These are phyloP conservation scores for Phrynocephalus vlangalii DNA, from an alignment of 2,797 vertebrate genomes.

Conservation along the genomic window DNA sequence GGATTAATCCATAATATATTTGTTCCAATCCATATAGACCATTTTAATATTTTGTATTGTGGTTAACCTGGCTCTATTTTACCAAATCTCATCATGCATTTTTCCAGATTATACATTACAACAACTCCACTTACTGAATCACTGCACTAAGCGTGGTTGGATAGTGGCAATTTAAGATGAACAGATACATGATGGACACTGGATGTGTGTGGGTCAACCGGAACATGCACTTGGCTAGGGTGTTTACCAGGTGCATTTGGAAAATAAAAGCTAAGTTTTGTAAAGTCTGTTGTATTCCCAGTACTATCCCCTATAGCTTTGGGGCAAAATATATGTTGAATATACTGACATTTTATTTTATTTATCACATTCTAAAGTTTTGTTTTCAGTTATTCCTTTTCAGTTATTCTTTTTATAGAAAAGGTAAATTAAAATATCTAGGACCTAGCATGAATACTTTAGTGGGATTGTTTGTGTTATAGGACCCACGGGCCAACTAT, in stretches of 20 bases:
- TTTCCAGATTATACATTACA: neutral
- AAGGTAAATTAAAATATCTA: conserved; percentile 21
- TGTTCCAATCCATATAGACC: neutral
- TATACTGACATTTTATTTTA: conserved; percentile 4
- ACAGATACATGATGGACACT: neutral
- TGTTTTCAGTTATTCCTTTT: conserved; percentile 8
- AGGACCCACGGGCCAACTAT: neutral
- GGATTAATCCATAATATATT: neutral
- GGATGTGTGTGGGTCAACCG: neutral
- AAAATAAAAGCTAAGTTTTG: neutral
- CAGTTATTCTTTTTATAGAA: conserved; percentile 11
- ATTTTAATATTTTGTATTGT: neutral
- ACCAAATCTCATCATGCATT: neutral
- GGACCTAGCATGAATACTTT: conserved; percentile 10
- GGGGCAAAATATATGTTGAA: neutral
- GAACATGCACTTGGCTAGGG: neutral
- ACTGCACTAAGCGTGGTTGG: neutral
- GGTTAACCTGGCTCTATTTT: neutral
- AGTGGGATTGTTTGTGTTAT: neutral
- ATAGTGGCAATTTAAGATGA: neutral
- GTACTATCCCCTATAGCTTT: neutral
- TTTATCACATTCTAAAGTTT: neutral
- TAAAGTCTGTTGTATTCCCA: neutral
- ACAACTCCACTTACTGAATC: neutral
- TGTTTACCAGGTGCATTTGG: neutral